A percentile compares a stretch with the other conserved stretches of the same genome.
phyloP scores from a whole-genome alignment of 2,113 vertebrate genomes.

The Solenodon paradoxus region DNA sequence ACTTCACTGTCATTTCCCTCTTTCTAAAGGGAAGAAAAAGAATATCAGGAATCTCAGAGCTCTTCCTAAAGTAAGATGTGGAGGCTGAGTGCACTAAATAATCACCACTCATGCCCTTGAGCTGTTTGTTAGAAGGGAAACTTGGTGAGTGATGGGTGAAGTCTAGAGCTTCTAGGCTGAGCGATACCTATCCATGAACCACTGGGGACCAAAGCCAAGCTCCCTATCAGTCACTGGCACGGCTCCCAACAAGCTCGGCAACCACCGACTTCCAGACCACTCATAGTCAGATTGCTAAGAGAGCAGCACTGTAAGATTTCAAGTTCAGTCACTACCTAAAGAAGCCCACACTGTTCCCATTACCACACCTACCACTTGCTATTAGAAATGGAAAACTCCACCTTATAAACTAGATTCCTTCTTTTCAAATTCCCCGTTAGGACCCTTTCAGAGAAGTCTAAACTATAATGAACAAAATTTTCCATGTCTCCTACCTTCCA shows the following conservation, averaged over 20 bases:
- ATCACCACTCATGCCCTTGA: neutral
- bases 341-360: neutral
- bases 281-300: neutral
- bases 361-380: neutral
- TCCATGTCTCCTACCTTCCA: neutral
- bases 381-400: slow-evolving; percentile 4
- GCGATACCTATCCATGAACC: neutral
- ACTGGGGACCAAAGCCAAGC: neutral
- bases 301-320: neutral
- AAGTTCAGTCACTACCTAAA: neutral
- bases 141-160: neutral
- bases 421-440: slow-evolving; percentile 4
- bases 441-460: neutral
- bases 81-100: neutral
- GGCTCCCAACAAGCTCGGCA: neutral
- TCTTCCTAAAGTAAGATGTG: neutral
- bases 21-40: neutral
- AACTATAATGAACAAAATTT: neutral
- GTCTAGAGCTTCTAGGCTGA: neutral
- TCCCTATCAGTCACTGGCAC: neutral
- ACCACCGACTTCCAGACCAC: neutral
- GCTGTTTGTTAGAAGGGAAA: neutral
- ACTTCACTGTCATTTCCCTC: neutral
- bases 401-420: neutral
- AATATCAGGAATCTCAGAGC: neutral